These are phyloP conservation scores for Auanema freiburgensis DNA, from an alignment of 2,888 invertebrate genomes.

Conservation along the genomic window DNA sequence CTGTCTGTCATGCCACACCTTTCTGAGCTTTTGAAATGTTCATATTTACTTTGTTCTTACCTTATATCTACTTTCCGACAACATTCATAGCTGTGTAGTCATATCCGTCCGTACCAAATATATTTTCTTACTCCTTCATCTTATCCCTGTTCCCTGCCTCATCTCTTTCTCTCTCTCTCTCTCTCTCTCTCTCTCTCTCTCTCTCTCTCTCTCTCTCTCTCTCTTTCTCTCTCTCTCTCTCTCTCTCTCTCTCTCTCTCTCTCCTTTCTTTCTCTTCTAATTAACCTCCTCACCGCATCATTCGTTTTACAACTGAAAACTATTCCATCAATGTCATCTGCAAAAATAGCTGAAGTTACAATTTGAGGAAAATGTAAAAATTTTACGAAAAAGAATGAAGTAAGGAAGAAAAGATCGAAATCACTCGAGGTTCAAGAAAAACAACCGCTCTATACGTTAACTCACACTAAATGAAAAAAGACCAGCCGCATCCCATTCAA, in stretches of 20 bases:
- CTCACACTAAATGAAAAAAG: too few relatives aligned
- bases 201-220: not conserved
- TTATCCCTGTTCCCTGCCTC: not conserved
- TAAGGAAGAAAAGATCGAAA: not conserved
- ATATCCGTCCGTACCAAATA: not conserved
- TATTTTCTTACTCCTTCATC: not conserved
- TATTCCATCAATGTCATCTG: too few relatives aligned
- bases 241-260: not conserved
- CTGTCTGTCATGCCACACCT: too few relatives aligned
- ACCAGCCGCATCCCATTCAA: too few relatives aligned
- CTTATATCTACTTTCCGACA: too few relatives aligned
- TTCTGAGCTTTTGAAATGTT: too few relatives aligned
- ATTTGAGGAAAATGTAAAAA: not conserved
- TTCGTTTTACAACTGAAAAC: not conserved
- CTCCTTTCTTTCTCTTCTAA: not conserved
- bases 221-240: not conserved
- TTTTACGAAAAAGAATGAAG: not conserved
- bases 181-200: not conserved
- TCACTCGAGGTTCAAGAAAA: too few relatives aligned
- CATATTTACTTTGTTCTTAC: too few relatives aligned
- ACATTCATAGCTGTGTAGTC: too few relatives aligned
- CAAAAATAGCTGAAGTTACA: too few relatives aligned
- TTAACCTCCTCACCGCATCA: not conserved
- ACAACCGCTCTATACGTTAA: too few relatives aligned
- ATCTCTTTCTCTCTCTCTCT: not conserved